Base-by-base conservation (phyloP, 2,797 vertebrate genomes). In the Sebastes goodei region DNA sequence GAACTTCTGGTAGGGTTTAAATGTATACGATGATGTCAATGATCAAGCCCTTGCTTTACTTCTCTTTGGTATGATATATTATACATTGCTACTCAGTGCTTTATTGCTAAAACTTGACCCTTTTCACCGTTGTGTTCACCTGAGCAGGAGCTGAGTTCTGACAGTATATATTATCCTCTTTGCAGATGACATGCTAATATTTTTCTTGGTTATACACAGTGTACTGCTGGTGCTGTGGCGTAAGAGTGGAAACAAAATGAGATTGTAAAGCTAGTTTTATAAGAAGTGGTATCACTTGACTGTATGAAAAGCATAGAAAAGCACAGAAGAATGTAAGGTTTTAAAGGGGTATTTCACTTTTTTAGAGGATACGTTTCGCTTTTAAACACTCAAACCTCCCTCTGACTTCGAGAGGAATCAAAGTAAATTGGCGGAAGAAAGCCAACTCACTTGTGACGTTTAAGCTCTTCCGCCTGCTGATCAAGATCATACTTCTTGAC, bases 241-340 rank as follows among this genome's bases (percentile, higher is more conserved):
- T 70, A 53, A 62, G 66, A 74, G 74, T 86, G 64, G 76, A 77
- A 85, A 72, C 10, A 3, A 68, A 83, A 78, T 74, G 79, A 91
- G 86, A 91, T 86, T 93, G 80, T 86, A 91, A 74, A 88, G 73
- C 55, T 84, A 87, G 85, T 88, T 86, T 89, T 90, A 56, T 84
- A 86, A 81, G 68, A 84, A 82, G 57, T 78, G 86, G 55, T 57
- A 25, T 80, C 56, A 81, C 76, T 75, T 76, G 82, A 91, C 83
- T 84, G 71, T 87, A 62, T 72, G 83, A 76, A 76, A 81, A 84
- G 81, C 66, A 76, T 35, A 73, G 65, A 79, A 63, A 89, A 93
- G 91, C 88, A 92, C 86, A 93, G 61, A 83, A 80, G 93, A 95
- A 94, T 94, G 91, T 95, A 95, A 76, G 68, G 78, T 86, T 87